Conservation (phyloP, 2,797 vertebrate species). For the Acanthopagrus latus region DNA sequence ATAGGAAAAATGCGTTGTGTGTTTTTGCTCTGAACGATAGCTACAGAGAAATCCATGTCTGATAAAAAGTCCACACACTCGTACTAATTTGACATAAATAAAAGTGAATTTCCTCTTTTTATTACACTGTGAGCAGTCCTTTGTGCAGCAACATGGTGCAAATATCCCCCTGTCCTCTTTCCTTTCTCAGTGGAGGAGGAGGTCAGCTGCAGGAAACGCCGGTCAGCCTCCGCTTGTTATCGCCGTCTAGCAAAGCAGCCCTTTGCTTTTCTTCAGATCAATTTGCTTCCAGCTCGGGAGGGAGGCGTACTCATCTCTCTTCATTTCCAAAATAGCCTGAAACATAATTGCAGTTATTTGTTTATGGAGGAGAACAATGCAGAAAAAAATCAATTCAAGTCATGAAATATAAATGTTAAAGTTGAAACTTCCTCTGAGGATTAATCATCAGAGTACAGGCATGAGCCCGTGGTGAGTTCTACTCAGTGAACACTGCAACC, state of each 20-base stretch:
- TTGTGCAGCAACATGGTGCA: constrained; percentile 57
- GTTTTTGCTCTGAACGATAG: constrained; percentile 51
- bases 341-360: constrained; percentile 67
- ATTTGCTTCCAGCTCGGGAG: constrained; percentile 81
- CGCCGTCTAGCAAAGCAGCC: constrained; percentile 76
- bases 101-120: constrained; percentile 65
- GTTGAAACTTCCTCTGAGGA: constrained; percentile 24
- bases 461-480: too few relatives aligned
- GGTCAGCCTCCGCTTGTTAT: constrained; percentile 39
- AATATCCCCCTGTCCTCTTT: constrained; percentile 17
- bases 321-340: constrained; percentile 85
- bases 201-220: constrained; percentile 29
- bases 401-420: constrained; percentile 27
- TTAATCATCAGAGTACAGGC: constrained; percentile 12
- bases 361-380: constrained; percentile 7
- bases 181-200: constrained; percentile 23
- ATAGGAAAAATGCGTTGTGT: constrained; percentile 59
- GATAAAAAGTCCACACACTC: constrained; percentile 74
- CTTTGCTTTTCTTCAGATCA: constrained; percentile 87
- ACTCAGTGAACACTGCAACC: constrained; percentile 46
- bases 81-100: constrained; percentile 80
- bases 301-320: constrained; percentile 79
- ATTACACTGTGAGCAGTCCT: constrained; percentile 58
- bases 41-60: constrained; percentile 62
- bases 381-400: constrained; percentile 20